Base-by-base conservation (phyloP, 2,113 vertebrate genomes). In the Alethe diademata region DNA sequence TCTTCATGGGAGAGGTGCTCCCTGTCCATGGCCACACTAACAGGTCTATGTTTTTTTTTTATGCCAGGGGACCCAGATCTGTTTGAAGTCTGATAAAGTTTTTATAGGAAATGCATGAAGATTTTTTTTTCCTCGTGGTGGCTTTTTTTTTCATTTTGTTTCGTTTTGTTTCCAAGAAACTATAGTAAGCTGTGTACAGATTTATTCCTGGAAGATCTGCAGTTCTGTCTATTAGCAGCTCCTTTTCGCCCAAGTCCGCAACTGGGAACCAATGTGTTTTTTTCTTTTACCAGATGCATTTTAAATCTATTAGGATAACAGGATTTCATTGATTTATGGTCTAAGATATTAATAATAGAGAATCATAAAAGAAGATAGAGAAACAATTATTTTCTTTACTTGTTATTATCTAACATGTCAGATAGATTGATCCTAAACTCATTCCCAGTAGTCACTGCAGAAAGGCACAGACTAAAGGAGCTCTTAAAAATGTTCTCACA, bases 161-260 rank as follows among this genome's bases (percentile, higher is more conserved):
- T 17, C 19, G 47, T 31, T 53, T 25, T 38, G 5, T 67, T 50
- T 48, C 14, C 6, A 16, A 84, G 6, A 88, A 72, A 83, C 20
- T 35, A 64, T 50, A 31, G 26, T 60, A 72, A 42, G 36, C 10
- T 62, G 6, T 43, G 3, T 60, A 23, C 5, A 53, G 11, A n/a
- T 40, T 9, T 78, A 29, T 48, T 8, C n/a, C 64, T 43, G 23
- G 18, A 78, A 82, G 11, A 40, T 11, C n/a, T 85, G 25, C 53
- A 83, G 22, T 70, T 24, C 28, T 51, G 4, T 51, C 20, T 78
- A 0, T 65, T 75, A 51, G 5, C 14, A 35, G 7, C 9, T 83
- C 19, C 19, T 53, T 36, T 20, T 3, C 9, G 0, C 9, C 1
- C 6, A 3, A 56, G 8, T 78, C 29, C 66, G n/a, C 9, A 33